Evolutionary conservation across 2,797 vertebrate species (phyloP).

Genomic region (Hylomyscus alleni): DNA sequence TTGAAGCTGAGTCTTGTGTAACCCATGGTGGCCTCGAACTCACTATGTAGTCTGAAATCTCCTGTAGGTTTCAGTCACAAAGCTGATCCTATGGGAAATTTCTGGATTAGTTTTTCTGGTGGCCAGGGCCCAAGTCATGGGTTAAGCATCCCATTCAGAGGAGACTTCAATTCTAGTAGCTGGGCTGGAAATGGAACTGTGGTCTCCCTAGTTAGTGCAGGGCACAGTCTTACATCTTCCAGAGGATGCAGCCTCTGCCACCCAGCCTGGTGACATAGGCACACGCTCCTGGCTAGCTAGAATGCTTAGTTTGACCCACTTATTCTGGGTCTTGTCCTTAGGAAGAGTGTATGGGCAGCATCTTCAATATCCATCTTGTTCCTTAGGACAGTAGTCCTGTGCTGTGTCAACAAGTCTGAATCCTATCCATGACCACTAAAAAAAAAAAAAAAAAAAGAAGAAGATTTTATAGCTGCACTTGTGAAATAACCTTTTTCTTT

Average conservation of each 20-base stretch:
- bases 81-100: background rate
- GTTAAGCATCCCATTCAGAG: background rate
- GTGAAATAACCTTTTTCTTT: background rate
- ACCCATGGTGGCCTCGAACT: background rate
- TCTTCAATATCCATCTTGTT: too few relatives aligned
- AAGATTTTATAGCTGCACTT: background rate
- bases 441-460: background rate
- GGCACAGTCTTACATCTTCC: background rate
- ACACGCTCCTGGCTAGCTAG: too few relatives aligned
- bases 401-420: accelerated
- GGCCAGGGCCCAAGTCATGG: background rate
- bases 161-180: background rate
- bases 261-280: accelerated
- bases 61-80: background rate
- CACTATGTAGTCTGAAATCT: background rate
- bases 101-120: background rate
- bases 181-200: background rate
- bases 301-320: too few relatives aligned
- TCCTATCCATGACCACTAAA: background rate
- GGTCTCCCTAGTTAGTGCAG: too few relatives aligned
- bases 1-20: background rate
- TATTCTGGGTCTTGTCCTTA: background rate
- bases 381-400: background rate
- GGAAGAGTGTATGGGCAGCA: background rate
- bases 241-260: background rate